phyloP scores from a whole-genome alignment of 2,888 invertebrate genomes.

The Atherix ibis region DNA sequence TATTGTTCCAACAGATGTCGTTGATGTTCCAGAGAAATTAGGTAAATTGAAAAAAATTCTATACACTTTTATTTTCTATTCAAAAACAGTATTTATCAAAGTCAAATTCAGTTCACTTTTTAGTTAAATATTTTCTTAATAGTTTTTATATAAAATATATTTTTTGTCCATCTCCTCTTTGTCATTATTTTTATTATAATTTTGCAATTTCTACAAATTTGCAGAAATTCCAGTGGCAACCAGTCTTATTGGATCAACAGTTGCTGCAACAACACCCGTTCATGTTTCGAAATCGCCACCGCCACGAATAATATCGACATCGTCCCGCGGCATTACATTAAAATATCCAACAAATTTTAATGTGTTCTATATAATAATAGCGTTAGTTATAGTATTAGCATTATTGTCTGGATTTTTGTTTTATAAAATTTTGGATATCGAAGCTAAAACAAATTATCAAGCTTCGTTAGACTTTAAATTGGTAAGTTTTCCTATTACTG shows the following conservation, averaged over 20 bases:
- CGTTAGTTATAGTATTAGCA: conserved; percentile 25
- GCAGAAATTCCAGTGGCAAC: conserved; percentile 10
- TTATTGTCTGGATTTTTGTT: conserved; percentile 29
- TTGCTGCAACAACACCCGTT: conserved; percentile 8
- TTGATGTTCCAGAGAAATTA: conserved; percentile 6
- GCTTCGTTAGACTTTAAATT: conserved; percentile 27
- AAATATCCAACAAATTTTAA: conserved; percentile 27
- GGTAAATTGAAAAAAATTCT: conserved; percentile 1
- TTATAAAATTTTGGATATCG: conserved; percentile 29
- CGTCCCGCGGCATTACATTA: conserved; percentile 14
- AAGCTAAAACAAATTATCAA: conserved; percentile 28
- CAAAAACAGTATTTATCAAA: no score
- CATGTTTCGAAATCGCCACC: conserved; percentile 8
- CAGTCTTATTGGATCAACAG: conserved; percentile 1
- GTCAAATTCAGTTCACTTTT: no score
- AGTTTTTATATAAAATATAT: no score
- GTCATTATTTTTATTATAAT: neutral
- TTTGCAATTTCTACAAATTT: neutral
- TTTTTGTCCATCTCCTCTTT: no score
- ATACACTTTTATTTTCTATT: neutral
- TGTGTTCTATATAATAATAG: conserved; percentile 27
- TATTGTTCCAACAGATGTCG: conserved; percentile 5
- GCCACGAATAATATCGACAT: conserved; percentile 7
- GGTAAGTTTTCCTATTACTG: conserved; percentile 22
- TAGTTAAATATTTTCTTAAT: no score